phyloP scores from a whole-genome alignment of 2,888 invertebrate species.

The Onthophagus sagittarius region DNA sequence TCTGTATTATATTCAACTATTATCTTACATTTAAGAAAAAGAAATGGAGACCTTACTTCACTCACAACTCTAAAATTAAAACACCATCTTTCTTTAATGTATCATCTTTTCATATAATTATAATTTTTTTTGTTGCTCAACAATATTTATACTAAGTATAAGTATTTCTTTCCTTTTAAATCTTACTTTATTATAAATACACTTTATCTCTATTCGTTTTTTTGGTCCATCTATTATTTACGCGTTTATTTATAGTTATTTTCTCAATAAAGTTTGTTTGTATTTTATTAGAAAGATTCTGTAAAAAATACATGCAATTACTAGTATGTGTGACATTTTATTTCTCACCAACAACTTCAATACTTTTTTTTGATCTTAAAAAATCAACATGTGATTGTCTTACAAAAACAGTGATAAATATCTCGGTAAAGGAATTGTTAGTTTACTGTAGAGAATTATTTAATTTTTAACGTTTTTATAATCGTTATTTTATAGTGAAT shows the following conservation, averaged over 20 bases:
- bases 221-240: slow-evolving; percentile 5
- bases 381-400: slow-evolving; percentile 25
- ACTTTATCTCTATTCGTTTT: background rate
- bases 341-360: background rate
- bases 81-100: slow-evolving; percentile 3
- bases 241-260: background rate
- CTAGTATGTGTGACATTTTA: background rate
- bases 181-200: slow-evolving; percentile 9
- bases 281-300: background rate
- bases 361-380: slow-evolving; percentile 1
- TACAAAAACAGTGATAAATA: slow-evolving; percentile 23
- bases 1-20: background rate
- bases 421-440: slow-evolving; percentile 17
- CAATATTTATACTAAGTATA: slow-evolving; percentile 6
- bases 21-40: background rate
- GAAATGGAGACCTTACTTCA: background rate
- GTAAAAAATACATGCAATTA: background rate
- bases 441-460: slow-evolving; percentile 21
- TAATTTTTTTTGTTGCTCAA: slow-evolving; percentile 10
- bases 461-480: slow-evolving; percentile 20
- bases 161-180: background rate
- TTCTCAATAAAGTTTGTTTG: background rate
- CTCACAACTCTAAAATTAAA: background rate
- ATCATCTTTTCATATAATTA: background rate
- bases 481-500: background rate